phyloP scores from a whole-genome alignment of 2,888 invertebrate species.

The Diarsia mendica region DNA sequence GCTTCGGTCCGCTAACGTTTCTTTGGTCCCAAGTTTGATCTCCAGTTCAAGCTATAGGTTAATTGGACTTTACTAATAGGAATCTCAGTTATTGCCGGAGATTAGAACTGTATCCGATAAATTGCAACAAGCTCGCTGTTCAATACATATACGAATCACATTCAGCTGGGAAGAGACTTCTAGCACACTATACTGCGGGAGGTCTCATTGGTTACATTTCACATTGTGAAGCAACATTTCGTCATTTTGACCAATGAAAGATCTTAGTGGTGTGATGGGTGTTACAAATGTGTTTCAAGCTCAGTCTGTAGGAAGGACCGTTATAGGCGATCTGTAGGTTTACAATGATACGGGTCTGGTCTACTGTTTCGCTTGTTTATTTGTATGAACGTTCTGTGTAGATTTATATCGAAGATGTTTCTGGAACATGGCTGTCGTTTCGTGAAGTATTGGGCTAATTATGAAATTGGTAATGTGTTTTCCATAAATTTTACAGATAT shows the following conservation, averaged over 20 bases:
- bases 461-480: not conserved
- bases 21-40: slow-evolving; percentile 44
- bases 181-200: not conserved
- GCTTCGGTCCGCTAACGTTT: slow-evolving; percentile 24
- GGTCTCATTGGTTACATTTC: slow-evolving; percentile 13
- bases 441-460: not conserved
- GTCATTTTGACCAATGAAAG: slow-evolving; percentile 17
- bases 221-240: not conserved
- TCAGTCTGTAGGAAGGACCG: slow-evolving; percentile 30
- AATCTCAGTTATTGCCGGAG: slow-evolving; percentile 60
- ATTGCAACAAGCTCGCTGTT: slow-evolving; percentile 57
- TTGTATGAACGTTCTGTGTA: slow-evolving; percentile 22
- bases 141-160: slow-evolving; percentile 41
- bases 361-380: slow-evolving; percentile 29
- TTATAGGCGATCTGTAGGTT: slow-evolving; percentile 46
- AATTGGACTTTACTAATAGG: slow-evolving; percentile 63
- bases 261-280: not conserved
- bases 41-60: slow-evolving; percentile 58
- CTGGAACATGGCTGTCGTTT: not conserved
- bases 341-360: slow-evolving; percentile 44
- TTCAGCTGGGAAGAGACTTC: slow-evolving; percentile 13
- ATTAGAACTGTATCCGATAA: slow-evolving; percentile 57
- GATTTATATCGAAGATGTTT: slow-evolving; percentile 40
- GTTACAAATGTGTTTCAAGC: slow-evolving; percentile 12
- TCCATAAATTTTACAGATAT: not conserved